These are phyloP conservation scores for Chiloscyllium punctatum DNA, from an alignment of 2,797 vertebrate species.

Conservation along the genomic window DNA sequence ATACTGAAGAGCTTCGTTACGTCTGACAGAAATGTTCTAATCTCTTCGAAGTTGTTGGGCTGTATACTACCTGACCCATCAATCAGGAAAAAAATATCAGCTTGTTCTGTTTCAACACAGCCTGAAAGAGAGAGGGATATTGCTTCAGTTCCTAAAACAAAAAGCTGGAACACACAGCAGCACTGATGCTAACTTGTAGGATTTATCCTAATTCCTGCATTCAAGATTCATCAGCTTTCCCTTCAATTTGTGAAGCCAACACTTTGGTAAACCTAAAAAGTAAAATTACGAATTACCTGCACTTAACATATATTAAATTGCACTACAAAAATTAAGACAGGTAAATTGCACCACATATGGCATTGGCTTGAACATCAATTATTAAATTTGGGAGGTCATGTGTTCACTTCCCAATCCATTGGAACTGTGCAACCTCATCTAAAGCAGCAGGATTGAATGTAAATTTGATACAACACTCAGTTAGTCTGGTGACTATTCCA, in stretches of 20 bases:
- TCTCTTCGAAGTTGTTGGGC: slow-evolving; percentile 47
- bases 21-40: slow-evolving; percentile 52
- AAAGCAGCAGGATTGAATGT: background rate
- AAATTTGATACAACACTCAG: background rate
- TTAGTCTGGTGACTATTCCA: background rate
- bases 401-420: background rate
- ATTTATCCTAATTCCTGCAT: background rate
- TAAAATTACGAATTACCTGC: background rate
- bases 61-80: slow-evolving; percentile 49
- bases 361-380: background rate
- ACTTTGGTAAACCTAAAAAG: background rate
- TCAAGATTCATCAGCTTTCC: background rate
- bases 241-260: background rate
- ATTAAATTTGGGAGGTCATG: background rate
- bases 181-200: background rate
- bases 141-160: background rate
- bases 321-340: background rate
- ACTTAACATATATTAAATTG: background rate
- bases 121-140: slow-evolving; percentile 43
- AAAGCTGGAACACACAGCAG: background rate
- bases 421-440: background rate
- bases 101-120: slow-evolving; percentile 53
- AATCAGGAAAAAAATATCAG: slow-evolving; percentile 55
- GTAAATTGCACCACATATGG: background rate
- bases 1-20: slow-evolving; percentile 49